Base-by-base conservation (phyloP, 2,113 vertebrate species). In the Pseudorhombus dupliciocellatus region DNA sequence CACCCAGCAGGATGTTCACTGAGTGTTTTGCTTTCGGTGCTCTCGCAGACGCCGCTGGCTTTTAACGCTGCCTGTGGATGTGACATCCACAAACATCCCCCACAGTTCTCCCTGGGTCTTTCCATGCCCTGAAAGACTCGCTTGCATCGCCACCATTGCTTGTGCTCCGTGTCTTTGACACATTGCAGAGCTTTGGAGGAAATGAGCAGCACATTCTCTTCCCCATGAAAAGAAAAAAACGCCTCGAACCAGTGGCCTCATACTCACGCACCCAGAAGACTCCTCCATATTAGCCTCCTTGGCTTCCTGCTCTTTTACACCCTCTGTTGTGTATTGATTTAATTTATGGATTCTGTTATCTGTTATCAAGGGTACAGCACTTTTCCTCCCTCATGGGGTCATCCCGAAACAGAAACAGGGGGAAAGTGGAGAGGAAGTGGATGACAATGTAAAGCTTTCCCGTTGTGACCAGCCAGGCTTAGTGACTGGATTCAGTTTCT, bases 401-500 rank as follows among this genome's bases (percentile, higher is more conserved):
- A 77, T 85, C 87, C 77, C 44, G 1, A 85, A 88, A 89, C 85
- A 89, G 83, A 81, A 87, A 86, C 74, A 4, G 54, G 85, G 85
- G 82, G 87, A 87, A 89, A 85, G 87, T 87, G 80, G 74, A 86
- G 86, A 90, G 86, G 89, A 92, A 90, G 84, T 84, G 52, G 81
- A 81, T 84, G 88, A 92, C 90, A 90, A 90, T 87, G 85, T 86
- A 78, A 88, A 88, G 87, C 82, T 80, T 89, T 85, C 85, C 83
- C 84, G 69, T 84, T 88, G 84, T 89, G 86, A 89, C 63, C 66
- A 79, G 84, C 66, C 65, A 53, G 83, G 65, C 75, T 84, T 66
- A 67, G 80, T 85, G 85, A 78, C 83, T 84, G 78, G 89, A 81
- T 90, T 86, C 73, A 78, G 88, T 91, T 90, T 90, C 88, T 79